Evolutionary conservation across 2,888 invertebrate species (phyloP).

Genomic region (Amphimallon solstitiale): DNA sequence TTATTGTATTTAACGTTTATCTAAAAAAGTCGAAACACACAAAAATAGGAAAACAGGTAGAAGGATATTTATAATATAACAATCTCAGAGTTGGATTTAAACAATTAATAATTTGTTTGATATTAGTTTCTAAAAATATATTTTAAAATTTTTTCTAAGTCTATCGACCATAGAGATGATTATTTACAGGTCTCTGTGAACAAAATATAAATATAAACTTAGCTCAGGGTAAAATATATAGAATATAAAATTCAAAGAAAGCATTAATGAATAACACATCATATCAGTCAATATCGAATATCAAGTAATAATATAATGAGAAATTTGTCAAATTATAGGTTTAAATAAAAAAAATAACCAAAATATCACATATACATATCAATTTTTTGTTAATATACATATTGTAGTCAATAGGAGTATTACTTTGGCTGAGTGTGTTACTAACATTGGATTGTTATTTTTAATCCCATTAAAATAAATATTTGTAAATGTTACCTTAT

Average conservation of each 20-base stretch:
- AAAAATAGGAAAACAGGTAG: too few species aligned
- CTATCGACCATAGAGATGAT: too few species aligned
- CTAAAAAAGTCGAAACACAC: too few species aligned
- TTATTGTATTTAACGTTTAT: too few species aligned
- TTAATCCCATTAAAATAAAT: not conserved
- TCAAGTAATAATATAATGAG: not conserved
- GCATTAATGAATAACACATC: too few species aligned
- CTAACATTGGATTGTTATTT: not conserved
- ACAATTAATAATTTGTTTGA: too few species aligned
- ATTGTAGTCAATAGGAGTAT: not conserved
- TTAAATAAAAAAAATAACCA: constrained; percentile 20
- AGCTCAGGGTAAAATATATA: constrained; percentile 7
- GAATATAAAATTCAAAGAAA: not conserved
- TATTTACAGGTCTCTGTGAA: too few species aligned
- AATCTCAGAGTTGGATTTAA: too few species aligned
- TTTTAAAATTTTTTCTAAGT: too few species aligned
- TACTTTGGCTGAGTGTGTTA: not conserved
- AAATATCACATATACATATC: constrained; percentile 37
- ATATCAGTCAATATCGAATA: not conserved
- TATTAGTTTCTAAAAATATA: too few species aligned
- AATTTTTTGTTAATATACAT: constrained; percentile 14
- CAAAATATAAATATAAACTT: too few species aligned
- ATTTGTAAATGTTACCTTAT: not conserved
- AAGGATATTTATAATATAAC: too few species aligned
- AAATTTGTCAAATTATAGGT: constrained; percentile 8